Evolutionary conservation across 2,113 vertebrate genomes (phyloP).

Genomic region (Amphiprion percula): DNA sequence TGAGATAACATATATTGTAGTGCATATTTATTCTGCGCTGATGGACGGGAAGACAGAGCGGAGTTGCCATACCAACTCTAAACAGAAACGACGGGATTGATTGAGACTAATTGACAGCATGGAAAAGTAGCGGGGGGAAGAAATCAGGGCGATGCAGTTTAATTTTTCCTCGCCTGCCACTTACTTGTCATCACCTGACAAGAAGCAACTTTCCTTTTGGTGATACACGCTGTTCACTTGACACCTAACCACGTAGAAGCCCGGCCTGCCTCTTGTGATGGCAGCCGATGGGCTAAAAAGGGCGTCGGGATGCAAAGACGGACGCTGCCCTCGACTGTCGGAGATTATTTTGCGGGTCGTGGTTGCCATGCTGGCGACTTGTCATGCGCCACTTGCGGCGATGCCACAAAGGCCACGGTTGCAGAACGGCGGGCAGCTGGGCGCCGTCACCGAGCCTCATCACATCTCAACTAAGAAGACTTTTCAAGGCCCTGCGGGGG

Average conservation of each 20-base stretch:
- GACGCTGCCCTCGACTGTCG: slow-evolving; percentile 74
- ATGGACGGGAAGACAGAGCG: slow-evolving; percentile 66
- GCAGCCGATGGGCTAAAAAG: slow-evolving; percentile 43
- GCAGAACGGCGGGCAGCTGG: slow-evolving; percentile 73
- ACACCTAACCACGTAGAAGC: slow-evolving; percentile 46
- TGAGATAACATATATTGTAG: slow-evolving; percentile 68
- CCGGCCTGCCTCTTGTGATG: slow-evolving; percentile 29
- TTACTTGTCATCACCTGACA: slow-evolving; percentile 80
- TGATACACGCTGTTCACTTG: slow-evolving; percentile 57
- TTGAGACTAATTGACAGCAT: slow-evolving; percentile 83
- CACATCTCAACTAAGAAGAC: slow-evolving; percentile 66
- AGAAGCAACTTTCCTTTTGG: slow-evolving; percentile 65
- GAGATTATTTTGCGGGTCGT: slow-evolving; percentile 74
- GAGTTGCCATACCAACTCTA: slow-evolving; percentile 71
- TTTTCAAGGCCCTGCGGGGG: slow-evolving; percentile 49
- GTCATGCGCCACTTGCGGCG: slow-evolving; percentile 71
- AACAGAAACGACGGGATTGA: slow-evolving; percentile 74
- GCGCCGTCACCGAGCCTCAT: slow-evolving; percentile 62
- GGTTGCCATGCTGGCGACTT: slow-evolving; percentile 65
- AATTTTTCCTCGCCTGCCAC: slow-evolving; percentile 71
- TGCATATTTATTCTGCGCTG: slow-evolving; percentile 70
- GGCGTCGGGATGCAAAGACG: slow-evolving; percentile 50
- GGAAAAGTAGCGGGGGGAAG: slow-evolving; percentile 12
- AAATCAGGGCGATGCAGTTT: slow-evolving; percentile 59
- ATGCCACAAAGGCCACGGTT: slow-evolving; percentile 72